phyloP scores from a whole-genome alignment of 2,797 vertebrate species.

The Hoplostethus mediterraneus region DNA sequence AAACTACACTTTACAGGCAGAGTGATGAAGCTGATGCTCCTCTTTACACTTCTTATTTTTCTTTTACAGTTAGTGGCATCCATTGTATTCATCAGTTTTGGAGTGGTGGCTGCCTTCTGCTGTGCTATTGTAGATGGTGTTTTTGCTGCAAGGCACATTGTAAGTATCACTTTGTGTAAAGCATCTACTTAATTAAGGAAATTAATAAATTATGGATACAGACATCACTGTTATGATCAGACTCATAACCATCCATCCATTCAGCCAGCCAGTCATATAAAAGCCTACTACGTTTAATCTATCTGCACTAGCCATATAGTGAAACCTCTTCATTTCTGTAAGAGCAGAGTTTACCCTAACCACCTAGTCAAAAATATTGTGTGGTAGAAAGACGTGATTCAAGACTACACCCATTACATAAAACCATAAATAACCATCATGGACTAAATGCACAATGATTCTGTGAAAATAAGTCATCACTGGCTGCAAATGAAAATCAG shows the following conservation, averaged over 20 bases:
- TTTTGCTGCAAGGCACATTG: constrained; percentile 97
- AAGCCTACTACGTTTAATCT: constrained; percentile 13
- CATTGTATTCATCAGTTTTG: constrained; percentile 99
- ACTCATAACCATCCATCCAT: background rate
- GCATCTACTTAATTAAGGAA: constrained; percentile 25
- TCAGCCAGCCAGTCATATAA: constrained; percentile 19
- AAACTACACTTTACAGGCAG: background rate
- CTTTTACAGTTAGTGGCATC: constrained; percentile 93
- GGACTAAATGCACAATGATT: constrained; percentile 60
- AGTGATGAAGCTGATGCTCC: constrained; percentile 32
- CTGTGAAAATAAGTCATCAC: constrained; percentile 26
- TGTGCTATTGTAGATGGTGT: constrained; percentile 98
- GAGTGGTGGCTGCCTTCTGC: constrained; percentile 98
- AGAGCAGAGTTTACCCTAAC: constrained; percentile 24
- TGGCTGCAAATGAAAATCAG: constrained; percentile 18
- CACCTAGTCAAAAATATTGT: constrained; percentile 28
- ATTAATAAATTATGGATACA: constrained; percentile 39
- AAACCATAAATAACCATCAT: constrained; percentile 54
- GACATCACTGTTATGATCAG: background rate
- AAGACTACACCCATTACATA: constrained; percentile 38
- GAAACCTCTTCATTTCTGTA: constrained; percentile 11
- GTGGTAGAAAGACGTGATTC: constrained; percentile 22
- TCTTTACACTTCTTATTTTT: constrained; percentile 36
- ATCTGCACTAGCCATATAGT: constrained; percentile 14
- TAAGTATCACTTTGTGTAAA: constrained; percentile 83